phyloP scores from a whole-genome alignment of 64 coral and sea anemone species.

The Dendrophyllia cribrosa region DNA sequence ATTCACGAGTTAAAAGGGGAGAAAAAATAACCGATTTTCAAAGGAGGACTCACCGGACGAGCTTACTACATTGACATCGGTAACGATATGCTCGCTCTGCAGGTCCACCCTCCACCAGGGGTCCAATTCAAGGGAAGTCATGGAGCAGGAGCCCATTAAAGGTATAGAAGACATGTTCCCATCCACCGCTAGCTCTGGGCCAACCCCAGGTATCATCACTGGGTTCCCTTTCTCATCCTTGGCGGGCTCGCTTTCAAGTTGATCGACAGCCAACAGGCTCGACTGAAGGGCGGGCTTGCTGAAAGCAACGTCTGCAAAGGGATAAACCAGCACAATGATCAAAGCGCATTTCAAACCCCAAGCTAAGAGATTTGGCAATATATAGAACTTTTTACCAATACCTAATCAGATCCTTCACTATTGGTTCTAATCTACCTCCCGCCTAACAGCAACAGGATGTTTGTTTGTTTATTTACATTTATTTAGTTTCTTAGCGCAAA shows the following conservation, averaged over 20 bases:
- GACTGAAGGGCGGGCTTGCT: slow-evolving; percentile 76
- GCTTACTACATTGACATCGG: slow-evolving; percentile 83
- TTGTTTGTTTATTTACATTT: no score
- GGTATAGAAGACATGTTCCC: slow-evolving; percentile 70
- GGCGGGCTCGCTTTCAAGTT: not conserved
- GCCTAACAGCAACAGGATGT: no score
- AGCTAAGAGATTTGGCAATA: no score
- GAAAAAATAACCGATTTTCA: no score
- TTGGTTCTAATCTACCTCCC: no score
- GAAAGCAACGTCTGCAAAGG: slow-evolving; percentile 63
- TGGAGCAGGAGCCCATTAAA: slow-evolving; percentile 64
- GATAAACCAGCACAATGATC: not conserved
- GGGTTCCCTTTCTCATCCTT: slow-evolving; percentile 6
- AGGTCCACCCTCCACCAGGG: slow-evolving; percentile 91
- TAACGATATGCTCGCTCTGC: slow-evolving; percentile 72
- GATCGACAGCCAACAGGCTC: slow-evolving; percentile 28
- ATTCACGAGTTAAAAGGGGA: no score
- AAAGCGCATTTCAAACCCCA: no score
- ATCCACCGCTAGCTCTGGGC: slow-evolving; percentile 73
- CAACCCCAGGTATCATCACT: not conserved
- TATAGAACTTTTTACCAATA: no score
- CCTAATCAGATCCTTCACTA: no score
- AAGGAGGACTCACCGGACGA: slow-evolving; percentile 45
- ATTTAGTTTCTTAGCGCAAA: no score
- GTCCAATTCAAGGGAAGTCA: slow-evolving; percentile 60